Percentiles rank a stretch among this genome's conserved stretches.
Evolutionary conservation across 2,888 invertebrate species (phyloP).

Genomic region (Parapristionchus giblindavisi): DNA sequence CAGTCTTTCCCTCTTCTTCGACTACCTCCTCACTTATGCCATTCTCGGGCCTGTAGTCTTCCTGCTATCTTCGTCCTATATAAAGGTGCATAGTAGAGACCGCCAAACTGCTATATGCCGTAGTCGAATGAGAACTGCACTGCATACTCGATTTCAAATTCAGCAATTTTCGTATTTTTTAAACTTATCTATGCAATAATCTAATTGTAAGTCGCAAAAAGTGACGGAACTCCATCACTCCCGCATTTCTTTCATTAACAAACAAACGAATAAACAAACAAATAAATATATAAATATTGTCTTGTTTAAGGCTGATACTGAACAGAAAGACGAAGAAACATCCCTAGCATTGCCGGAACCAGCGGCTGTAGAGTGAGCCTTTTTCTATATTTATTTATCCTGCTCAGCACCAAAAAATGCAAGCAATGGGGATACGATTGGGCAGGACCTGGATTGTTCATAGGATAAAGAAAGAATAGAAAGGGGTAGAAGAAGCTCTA

Average conservation of each 20-base stretch:
- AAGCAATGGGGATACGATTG: no score
- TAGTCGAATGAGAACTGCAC: no score
- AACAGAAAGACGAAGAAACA: conserved; percentile 14
- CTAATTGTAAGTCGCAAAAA: no score
- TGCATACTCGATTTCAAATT: no score
- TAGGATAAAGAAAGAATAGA: no score
- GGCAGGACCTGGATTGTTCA: no score
- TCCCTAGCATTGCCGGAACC: background rate
- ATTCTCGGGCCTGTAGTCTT: conserved; percentile 55
- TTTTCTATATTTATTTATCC: background rate
- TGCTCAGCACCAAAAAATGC: no score
- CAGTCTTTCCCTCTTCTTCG: conserved; percentile 65
- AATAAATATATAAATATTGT: background rate
- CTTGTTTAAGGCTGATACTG: conserved; percentile 9
- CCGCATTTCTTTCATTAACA: background rate
- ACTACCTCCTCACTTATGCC: conserved; percentile 67
- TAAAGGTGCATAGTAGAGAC: background rate
- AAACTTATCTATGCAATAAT: no score
- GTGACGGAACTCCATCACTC: no score
- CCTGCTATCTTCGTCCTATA: conserved; percentile 39
- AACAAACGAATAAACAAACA: background rate
- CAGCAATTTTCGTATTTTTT: no score
- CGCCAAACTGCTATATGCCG: no score
- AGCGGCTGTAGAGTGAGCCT: background rate
- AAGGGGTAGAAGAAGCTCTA: no score